Evolutionary conservation across 2,797 vertebrate genomes (phyloP).

Genomic region (Pitangus sulphuratus): DNA sequence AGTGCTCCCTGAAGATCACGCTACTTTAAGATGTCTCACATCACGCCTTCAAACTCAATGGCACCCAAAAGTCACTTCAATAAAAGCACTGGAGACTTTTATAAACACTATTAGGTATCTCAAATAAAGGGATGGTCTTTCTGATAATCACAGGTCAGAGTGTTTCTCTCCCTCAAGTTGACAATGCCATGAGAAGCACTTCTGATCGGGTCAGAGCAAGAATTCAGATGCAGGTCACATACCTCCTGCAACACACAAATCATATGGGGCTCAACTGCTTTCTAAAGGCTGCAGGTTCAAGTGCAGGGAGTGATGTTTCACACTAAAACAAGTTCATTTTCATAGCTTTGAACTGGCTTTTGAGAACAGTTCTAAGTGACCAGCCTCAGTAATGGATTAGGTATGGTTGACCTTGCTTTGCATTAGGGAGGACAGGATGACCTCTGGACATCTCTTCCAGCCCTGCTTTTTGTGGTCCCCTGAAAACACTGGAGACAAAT

Average conservation of each 20-base stretch:
- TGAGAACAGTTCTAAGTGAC: background rate
- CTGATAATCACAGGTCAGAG: background rate
- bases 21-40: background rate
- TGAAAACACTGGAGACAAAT: background rate
- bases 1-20: rapidly evolving
- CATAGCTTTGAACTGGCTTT: background rate
- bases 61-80: background rate
- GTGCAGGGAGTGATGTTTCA: background rate
- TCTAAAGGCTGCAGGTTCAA: background rate
- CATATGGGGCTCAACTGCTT: background rate
- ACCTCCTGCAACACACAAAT: background rate
- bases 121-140: background rate
- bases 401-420: background rate
- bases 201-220: background rate
- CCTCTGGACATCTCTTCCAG: background rate
- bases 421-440: background rate
- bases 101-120: background rate
- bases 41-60: background rate
- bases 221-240: background rate
- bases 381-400: background rate
- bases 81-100: background rate
- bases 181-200: background rate
- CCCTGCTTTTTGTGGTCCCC: background rate
- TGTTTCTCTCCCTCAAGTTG: background rate
- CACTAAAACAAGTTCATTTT: background rate